These are phyloP conservation scores for Ganaspis sp. DNA, from an alignment of 1,140 invertebrate species.

Conservation along the genomic window DNA sequence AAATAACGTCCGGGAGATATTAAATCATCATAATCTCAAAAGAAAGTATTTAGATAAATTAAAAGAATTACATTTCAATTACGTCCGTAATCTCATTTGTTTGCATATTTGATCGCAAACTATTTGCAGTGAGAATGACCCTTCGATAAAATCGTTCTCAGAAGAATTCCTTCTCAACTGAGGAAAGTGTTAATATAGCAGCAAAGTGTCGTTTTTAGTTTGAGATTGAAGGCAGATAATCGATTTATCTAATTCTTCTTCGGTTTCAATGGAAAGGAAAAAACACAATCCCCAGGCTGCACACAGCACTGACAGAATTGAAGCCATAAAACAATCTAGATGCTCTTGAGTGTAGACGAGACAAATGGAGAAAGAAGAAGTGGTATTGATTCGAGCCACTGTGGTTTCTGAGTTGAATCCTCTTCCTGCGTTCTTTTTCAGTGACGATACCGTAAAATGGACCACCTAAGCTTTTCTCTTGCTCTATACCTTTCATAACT, in stretches of 20 bases:
- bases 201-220: neutral
- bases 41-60: too few relatives aligned
- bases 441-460: conserved; percentile 49
- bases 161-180: neutral
- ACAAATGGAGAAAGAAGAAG: conserved; percentile 37
- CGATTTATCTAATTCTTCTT: conserved; percentile 45
- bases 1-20: too few relatives aligned
- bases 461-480: conserved; percentile 41
- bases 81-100: too few relatives aligned
- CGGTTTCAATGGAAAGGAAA: conserved; percentile 37
- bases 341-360: conserved; percentile 42
- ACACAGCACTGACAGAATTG: conserved; percentile 43
- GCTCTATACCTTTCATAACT: conserved; percentile 37
- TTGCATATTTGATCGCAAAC: too few relatives aligned
- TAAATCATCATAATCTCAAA: too few relatives aligned
- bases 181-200: neutral
- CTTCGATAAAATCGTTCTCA: neutral
- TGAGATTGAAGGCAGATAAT: conserved; percentile 42
- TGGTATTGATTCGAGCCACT: conserved; percentile 34
- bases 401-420: conserved; percentile 37
- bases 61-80: too few relatives aligned
- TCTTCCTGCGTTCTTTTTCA: conserved; percentile 7
- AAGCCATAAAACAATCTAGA: conserved; percentile 50
- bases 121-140: too few relatives aligned
- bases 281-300: conserved; percentile 39